These are phyloP conservation scores for Amphipyra berbera DNA, from an alignment of 2,888 invertebrate genomes.

Conservation along the genomic window DNA sequence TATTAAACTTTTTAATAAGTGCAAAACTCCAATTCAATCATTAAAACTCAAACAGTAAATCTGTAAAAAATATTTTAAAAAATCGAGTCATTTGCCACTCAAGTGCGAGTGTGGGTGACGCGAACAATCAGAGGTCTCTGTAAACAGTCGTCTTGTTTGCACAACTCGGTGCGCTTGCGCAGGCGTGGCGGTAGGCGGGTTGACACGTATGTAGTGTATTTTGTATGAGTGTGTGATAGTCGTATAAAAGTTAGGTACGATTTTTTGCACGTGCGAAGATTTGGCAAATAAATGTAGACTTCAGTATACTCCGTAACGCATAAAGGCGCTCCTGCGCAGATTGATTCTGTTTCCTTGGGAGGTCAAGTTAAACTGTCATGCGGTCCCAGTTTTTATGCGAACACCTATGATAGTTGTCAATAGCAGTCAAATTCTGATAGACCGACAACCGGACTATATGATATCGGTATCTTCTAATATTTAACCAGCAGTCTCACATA, in stretches of 20 bases:
- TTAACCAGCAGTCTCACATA: too few species aligned
- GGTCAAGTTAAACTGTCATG: too few species aligned
- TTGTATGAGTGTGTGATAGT: constrained; percentile 13
- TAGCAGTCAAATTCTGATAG: too few species aligned
- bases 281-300: not conserved
- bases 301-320: too few species aligned
- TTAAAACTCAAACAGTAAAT: constrained; percentile 1
- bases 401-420: too few species aligned
- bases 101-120: constrained; percentile 28
- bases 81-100: constrained; percentile 19
- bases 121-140: constrained; percentile 63
- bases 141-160: constrained; percentile 71
- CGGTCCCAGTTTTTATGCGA: too few species aligned
- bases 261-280: not conserved
- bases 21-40: not conserved
- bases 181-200: constrained; percentile 73
- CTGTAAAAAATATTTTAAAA: constrained; percentile 16
- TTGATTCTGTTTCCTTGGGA: too few species aligned
- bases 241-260: constrained; percentile 28
- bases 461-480: too few species aligned
- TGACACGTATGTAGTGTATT: constrained; percentile 40
- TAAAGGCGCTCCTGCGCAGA: too few species aligned
- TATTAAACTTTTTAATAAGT: not conserved
- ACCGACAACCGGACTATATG: too few species aligned
- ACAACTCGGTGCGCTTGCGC: constrained; percentile 66